Base-by-base conservation (phyloP, 2,797 vertebrate species). In the Aphelocoma californica region DNA sequence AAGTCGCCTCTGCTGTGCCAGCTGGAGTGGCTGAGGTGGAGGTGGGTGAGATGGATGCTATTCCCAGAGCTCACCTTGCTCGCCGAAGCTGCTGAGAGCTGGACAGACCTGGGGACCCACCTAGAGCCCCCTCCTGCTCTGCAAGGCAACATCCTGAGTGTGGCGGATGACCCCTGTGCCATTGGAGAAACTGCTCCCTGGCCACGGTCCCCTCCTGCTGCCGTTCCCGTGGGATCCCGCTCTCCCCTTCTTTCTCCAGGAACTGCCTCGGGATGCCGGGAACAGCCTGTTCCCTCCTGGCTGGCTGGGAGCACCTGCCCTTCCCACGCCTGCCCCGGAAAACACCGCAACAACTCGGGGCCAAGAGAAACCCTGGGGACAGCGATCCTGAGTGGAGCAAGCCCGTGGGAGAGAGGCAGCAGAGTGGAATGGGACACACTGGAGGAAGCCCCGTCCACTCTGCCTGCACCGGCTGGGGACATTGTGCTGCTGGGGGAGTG, bases 201-300 rank as follows among this genome's bases (percentile, higher is more conserved):
- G 91, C 72, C 56, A 18, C 1, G 0, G 72, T 31, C 25, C 38
- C 9, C 54, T 94, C 42, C 66, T 34, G 38, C 34, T 9, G 65
- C 80, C 0, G 32, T 94, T 97, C 95, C 96, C 91, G 73, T 96
- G 95, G 95, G 95, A 97, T 94, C 82, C 72, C 0, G 3, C 51
- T 94, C 92, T 96, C 93, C 78, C 75, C 80, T 90, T 91, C 90
- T 79, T 86, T 97, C 93, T 66, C 93, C 93, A 95, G 95, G 96
- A 97, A 97, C 95, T 96, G 91, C 87, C 47, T 66, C 0, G 56
- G 83, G 88, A 94, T 71, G 2, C 81, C 0, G 64, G 71, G 95
- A 97, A 97, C 96, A 96, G 94, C 71, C 60, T 91, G 95, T 95
- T 96, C 94, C 94, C 96, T 96, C 75, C 87, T 38, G 56, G 90